phyloP scores from a whole-genome alignment of 2,113 vertebrate species.

The Ahaetulla prasina region DNA sequence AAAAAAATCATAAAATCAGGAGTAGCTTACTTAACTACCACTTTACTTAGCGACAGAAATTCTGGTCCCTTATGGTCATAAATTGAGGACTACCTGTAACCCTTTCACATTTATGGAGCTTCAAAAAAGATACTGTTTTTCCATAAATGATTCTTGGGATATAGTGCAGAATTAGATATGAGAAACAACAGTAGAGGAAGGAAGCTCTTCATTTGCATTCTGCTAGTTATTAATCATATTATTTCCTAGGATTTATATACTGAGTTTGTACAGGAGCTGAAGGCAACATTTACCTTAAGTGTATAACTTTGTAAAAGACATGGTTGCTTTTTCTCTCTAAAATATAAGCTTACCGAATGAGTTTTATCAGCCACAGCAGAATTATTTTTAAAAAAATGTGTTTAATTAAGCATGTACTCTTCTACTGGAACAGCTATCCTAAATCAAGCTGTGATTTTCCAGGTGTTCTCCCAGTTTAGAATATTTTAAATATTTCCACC shows the following conservation, averaged over 20 bases:
- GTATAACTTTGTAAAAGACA: not conserved
- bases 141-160: not conserved
- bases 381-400: conserved; percentile 35
- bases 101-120: not conserved
- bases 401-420: conserved; percentile 34
- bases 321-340: conserved; percentile 14
- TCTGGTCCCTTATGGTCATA: no score
- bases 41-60: not conserved
- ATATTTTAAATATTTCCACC: fast-evolving
- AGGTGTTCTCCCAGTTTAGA: conserved; percentile 38
- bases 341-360: conserved; percentile 23
- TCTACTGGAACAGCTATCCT: conserved; percentile 30
- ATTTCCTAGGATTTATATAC: not conserved
- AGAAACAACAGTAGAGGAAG: not conserved
- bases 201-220: not conserved
- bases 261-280: not conserved
- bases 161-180: not conserved
- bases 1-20: not conserved
- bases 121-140: not conserved
- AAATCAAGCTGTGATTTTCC: conserved; percentile 38
- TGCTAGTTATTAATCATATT: conserved; percentile 13
- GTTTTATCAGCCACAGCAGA: conserved; percentile 26
- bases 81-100: not conserved
- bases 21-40: not conserved
- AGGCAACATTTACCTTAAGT: not conserved